Evolutionary conservation across 2,888 invertebrate species (phyloP).

Genomic region (Carpatolechia fugitivella): DNA sequence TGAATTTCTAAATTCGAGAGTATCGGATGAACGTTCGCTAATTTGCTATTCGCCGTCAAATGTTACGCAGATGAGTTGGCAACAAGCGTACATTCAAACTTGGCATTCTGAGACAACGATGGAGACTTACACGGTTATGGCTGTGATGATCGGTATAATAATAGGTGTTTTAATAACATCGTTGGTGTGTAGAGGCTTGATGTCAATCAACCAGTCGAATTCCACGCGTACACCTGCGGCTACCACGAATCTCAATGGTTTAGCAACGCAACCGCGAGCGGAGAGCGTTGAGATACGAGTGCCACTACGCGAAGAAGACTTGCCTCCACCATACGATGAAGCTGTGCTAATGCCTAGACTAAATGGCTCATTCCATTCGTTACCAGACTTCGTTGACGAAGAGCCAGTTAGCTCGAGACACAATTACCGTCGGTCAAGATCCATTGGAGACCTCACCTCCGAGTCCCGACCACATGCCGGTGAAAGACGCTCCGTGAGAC

Average conservation of each 20-base stretch:
- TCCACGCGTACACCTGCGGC: constrained; percentile 50
- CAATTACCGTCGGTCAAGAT: constrained; percentile 61
- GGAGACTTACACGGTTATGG: constrained; percentile 76
- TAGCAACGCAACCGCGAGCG: constrained; percentile 37
- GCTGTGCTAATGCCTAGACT: constrained; percentile 86
- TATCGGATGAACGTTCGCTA: constrained; percentile 60
- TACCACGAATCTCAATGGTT: constrained; percentile 61
- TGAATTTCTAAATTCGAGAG: constrained; percentile 78
- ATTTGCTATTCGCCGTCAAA: constrained; percentile 84
- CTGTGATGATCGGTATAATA: constrained; percentile 74
- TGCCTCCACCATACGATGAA: constrained; percentile 87
- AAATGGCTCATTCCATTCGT: constrained; percentile 80
- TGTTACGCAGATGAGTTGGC: constrained; percentile 84
- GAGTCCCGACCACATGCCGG: constrained; percentile 51
- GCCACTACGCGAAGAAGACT: constrained; percentile 55
- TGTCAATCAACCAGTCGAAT: constrained; percentile 59
- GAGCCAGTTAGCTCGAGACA: constrained; percentile 46
- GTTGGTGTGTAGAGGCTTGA: constrained; percentile 75
- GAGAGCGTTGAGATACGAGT: constrained; percentile 58
- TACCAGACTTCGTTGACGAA: constrained; percentile 68
- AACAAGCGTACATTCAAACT: constrained; percentile 81
- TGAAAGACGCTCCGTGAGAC: constrained; percentile 64
- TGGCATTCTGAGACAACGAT: constrained; percentile 76
- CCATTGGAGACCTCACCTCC: constrained; percentile 63
- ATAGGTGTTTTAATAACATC: constrained; percentile 77